Conservation (phyloP, 92 coral and sea anemone species). For the Chrysogorgia sp. region DNA sequence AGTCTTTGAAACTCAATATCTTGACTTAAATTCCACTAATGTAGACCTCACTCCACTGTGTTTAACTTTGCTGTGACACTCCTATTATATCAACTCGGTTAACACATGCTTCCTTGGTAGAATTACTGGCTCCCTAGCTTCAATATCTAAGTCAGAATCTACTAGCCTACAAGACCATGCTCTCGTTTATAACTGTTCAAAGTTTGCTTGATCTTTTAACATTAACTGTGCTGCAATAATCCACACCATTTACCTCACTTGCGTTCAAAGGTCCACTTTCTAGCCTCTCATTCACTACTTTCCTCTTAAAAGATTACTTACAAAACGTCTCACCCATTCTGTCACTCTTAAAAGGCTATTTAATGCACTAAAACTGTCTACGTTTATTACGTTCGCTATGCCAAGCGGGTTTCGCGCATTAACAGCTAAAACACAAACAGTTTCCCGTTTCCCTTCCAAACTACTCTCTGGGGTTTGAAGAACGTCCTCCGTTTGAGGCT, state of each 20-base stretch:
- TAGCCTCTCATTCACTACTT: not conserved
- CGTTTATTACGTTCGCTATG: not conserved
- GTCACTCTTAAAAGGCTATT: slow-evolving; percentile 10
- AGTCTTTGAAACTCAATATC: too few species aligned
- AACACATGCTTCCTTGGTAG: too few species aligned
- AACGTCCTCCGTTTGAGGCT: slow-evolving; percentile 1
- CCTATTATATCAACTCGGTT: too few species aligned
- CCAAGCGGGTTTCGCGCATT: not conserved
- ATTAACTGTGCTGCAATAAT: slow-evolving; percentile 1
- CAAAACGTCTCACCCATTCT: slow-evolving; percentile 10
- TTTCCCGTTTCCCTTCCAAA: slow-evolving; percentile 6
- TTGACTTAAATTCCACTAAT: too few species aligned
- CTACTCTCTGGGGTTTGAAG: slow-evolving; percentile 16
- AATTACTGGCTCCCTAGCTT: too few species aligned
- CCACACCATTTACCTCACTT: slow-evolving; percentile 17
- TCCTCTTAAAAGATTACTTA: not conserved
- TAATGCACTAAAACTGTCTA: not conserved
- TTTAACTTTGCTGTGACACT: too few species aligned
- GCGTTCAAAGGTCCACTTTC: not conserved
- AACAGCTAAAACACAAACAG: not conserved
- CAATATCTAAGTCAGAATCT: too few species aligned
- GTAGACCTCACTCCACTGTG: too few species aligned
- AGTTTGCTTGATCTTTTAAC: not conserved
- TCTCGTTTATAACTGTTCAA: slow-evolving; percentile 1
- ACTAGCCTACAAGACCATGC: not conserved